phyloP scores from a whole-genome alignment of 2,797 vertebrate species.

The Cheirogaleus major region DNA sequence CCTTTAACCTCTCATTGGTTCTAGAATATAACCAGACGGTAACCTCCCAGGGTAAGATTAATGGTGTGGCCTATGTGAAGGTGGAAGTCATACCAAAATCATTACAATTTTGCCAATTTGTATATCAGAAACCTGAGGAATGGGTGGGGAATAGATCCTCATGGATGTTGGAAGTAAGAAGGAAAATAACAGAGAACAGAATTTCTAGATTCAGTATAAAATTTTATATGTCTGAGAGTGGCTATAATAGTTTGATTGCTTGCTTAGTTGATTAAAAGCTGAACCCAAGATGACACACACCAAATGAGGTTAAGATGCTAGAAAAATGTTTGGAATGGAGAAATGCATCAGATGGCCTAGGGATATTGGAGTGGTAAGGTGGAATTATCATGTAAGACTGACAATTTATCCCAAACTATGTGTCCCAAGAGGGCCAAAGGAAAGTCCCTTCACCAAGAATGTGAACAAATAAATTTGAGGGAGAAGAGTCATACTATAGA shows the following conservation, averaged over 20 bases:
- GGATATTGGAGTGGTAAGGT: not conserved
- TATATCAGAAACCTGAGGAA: not conserved
- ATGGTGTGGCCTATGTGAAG: not conserved
- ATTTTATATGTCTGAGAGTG: not conserved
- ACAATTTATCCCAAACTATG: not conserved
- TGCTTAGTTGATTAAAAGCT: not conserved
- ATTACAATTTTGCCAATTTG: not conserved
- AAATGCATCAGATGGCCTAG: not conserved
- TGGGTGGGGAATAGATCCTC: not conserved
- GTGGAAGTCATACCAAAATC: not conserved
- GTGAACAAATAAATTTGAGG: not conserved
- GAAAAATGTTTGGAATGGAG: not conserved
- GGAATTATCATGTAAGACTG: not conserved
- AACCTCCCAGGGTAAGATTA: not conserved
- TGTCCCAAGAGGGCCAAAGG: not conserved
- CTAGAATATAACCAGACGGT: not conserved
- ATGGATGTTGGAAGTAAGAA: not conserved
- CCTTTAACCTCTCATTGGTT: not conserved
- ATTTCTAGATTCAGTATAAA: not conserved
- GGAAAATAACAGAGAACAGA: not conserved
- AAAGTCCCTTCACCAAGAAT: not conserved
- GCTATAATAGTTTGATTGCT: not conserved
- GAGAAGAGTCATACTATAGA: fast-evolving
- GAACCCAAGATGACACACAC: not conserved
- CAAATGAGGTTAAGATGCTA: not conserved